phyloP scores from a whole-genome alignment of 2,888 invertebrate genomes.

The Dynastes hyllus region DNA sequence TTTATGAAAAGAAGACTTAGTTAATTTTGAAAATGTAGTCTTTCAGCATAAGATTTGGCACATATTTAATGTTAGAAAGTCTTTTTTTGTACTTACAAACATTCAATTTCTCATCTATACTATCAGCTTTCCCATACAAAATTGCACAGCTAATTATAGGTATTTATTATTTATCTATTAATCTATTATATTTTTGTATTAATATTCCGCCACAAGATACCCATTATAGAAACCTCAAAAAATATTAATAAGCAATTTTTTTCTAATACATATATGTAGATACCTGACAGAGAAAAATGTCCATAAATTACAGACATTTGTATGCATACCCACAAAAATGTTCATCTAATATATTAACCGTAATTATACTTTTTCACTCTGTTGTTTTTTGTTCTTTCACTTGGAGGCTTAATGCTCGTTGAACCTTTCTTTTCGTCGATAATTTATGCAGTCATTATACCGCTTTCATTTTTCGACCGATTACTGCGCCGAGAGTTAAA shows the following conservation, averaged over 20 bases:
- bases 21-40: too few species aligned
- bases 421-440: conserved; percentile 43
- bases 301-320: background rate
- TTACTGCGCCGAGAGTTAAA: conserved; percentile 7
- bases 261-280: background rate
- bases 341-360: conserved; percentile 33
- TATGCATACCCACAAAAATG: background rate
- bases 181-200: background rate
- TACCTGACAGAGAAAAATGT: background rate
- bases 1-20: too few species aligned
- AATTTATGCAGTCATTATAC: conserved; percentile 22
- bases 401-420: conserved; percentile 2
- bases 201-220: background rate
- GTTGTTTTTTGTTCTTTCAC: conserved; percentile 8
- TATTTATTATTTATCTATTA: too few species aligned
- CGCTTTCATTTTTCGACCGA: conserved; percentile 41
- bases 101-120: too few species aligned
- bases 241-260: background rate
- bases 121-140: too few species aligned
- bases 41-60: too few species aligned
- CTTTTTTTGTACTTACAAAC: too few species aligned
- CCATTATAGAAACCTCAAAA: background rate
- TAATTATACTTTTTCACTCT: conserved; percentile 19
- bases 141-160: too few species aligned
- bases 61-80: too few species aligned